These are phyloP conservation scores for Eriosoma lanigerum DNA, from an alignment of 1,140 invertebrate species.

Conservation along the genomic window DNA sequence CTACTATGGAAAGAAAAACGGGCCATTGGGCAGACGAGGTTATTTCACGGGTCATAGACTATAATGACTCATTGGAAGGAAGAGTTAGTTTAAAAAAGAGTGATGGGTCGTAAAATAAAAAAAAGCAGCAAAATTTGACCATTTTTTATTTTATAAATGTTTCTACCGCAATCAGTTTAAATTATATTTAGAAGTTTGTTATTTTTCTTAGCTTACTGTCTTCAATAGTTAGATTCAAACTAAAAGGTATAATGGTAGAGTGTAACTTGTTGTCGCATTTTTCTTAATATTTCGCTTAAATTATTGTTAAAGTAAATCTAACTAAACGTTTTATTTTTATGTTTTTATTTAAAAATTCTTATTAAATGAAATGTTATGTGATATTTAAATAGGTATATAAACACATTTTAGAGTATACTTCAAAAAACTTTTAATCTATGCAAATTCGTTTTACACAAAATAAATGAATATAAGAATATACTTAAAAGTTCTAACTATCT, in stretches of 20 bases:
- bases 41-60: slow-evolving; percentile 45
- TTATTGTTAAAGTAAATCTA: too few relatives aligned
- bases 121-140: background rate
- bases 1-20: background rate
- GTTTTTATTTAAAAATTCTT: slow-evolving; percentile 4
- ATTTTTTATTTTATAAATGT: slow-evolving; percentile 7
- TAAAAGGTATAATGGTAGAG: too few relatives aligned
- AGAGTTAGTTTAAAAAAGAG: background rate
- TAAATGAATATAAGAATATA: too few relatives aligned
- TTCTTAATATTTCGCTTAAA: too few relatives aligned
- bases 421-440: background rate
- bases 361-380: background rate
- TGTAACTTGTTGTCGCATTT: too few relatives aligned
- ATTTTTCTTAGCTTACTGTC: background rate
- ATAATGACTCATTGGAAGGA: slow-evolving; percentile 34
- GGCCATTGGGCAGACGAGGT: slow-evolving; percentile 30
- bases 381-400: background rate
- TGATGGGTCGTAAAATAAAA: slow-evolving; percentile 8
- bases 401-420: background rate
- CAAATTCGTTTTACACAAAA: background rate
- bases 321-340: too few relatives aligned
- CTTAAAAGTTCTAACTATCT: too few relatives aligned
- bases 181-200: background rate
- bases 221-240: too few relatives aligned
- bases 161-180: background rate